Conservation (phyloP, 2,888 invertebrate genomes). For the Erebia palarica region DNA sequence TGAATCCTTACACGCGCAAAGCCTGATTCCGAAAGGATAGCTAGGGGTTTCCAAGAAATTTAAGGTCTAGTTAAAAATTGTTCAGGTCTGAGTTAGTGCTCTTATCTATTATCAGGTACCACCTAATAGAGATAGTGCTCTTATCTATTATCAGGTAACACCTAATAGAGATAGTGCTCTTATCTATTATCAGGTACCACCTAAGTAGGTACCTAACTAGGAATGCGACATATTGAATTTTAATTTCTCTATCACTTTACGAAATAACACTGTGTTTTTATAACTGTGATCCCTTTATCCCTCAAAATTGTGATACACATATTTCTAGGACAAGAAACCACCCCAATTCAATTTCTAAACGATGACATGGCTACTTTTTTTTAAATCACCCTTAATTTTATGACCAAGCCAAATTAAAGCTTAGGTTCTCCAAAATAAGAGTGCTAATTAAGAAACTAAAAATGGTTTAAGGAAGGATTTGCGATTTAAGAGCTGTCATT, state of each 20-base stretch:
- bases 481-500: conserved; percentile 31
- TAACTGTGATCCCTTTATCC: conserved; percentile 12
- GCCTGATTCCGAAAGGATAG: too few relatives aligned
- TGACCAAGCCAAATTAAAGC: background rate
- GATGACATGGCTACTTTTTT: conserved; percentile 37
- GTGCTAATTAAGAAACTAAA: background rate
- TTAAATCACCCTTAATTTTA: conserved; percentile 10
- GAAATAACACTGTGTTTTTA: background rate
- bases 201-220: background rate
- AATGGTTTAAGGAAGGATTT: conserved; percentile 19
- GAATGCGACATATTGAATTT: background rate
- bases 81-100: too few relatives aligned
- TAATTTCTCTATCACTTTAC: background rate
- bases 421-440: background rate
- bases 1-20: too few relatives aligned
- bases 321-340: conserved; percentile 31
- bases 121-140: too few relatives aligned
- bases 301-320: conserved; percentile 30
- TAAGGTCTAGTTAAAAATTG: too few relatives aligned
- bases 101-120: too few relatives aligned
- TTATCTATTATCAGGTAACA: too few relatives aligned
- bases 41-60: too few relatives aligned
- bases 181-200: too few relatives aligned
- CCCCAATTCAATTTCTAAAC: conserved; percentile 35
- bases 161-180: too few relatives aligned